Percentiles rank a stretch among this genome's conserved stretches.
phyloP scores from a whole-genome alignment of 2,888 invertebrate genomes.

The Unio pictorum region DNA sequence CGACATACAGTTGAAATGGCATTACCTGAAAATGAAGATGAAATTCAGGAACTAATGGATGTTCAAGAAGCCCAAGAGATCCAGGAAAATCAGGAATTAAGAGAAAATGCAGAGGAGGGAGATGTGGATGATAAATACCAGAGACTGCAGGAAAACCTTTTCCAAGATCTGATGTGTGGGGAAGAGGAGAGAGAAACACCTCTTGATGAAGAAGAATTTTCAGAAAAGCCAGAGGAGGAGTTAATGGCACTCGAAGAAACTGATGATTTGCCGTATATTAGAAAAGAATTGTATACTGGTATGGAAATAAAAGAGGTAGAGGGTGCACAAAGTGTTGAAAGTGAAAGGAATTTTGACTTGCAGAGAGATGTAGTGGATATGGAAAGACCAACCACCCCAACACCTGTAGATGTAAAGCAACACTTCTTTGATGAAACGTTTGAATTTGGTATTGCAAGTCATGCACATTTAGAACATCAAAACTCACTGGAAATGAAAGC shows the following conservation, averaged over 20 bases:
- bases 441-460: slow-evolving; percentile 7
- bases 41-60: slow-evolving; percentile 17
- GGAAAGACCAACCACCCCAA: slow-evolving; percentile 75
- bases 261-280: slow-evolving; percentile 12
- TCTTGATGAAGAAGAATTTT: background rate
- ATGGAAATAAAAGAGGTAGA: slow-evolving; percentile 22
- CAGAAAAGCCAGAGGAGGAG: slow-evolving; percentile 27
- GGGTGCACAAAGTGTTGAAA: slow-evolving; percentile 24
- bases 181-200: no score
- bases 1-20: background rate
- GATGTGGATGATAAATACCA: slow-evolving; percentile 19
- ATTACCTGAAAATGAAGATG: slow-evolving; percentile 7
- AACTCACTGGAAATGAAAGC: slow-evolving; percentile 55
- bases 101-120: slow-evolving; percentile 26
- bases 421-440: slow-evolving; percentile 44
- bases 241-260: slow-evolving; percentile 25
- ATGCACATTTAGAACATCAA: slow-evolving; percentile 8
- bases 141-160: background rate
- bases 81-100: slow-evolving; percentile 31
- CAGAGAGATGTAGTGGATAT: slow-evolving; percentile 72
- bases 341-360: slow-evolving; percentile 33
- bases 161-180: background rate
- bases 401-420: slow-evolving; percentile 62
- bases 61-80: slow-evolving; percentile 24
- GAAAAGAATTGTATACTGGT: slow-evolving; percentile 20